Evolutionary conservation across 2,888 invertebrate species (phyloP).

Genomic region (Cheilosia impressa): DNA sequence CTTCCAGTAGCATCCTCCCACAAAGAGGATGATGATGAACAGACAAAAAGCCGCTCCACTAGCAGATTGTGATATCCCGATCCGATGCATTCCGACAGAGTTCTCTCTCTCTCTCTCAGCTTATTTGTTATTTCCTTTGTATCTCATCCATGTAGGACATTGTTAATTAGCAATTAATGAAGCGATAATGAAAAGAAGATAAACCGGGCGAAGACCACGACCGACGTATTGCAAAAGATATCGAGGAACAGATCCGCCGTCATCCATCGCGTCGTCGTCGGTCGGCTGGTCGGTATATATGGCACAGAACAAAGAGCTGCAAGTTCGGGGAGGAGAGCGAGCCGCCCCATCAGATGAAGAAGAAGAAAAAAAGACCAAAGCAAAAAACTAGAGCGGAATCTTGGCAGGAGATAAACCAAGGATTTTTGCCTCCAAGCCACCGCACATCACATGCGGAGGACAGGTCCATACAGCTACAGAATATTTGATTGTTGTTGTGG

Average conservation of each 20-base stretch:
- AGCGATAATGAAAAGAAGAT: constrained; percentile 82
- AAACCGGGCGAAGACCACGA: constrained; percentile 59
- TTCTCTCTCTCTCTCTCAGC: constrained; percentile 23
- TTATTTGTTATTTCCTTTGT: constrained; percentile 73
- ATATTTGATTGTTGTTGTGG: constrained; percentile 16
- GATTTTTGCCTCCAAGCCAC: constrained; percentile 48
- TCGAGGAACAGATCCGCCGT: not conserved
- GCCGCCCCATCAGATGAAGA: constrained; percentile 2
- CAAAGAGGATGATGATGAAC: not conserved
- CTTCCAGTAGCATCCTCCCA: constrained; percentile 44
- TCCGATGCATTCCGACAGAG: constrained; percentile 18
- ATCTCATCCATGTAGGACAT: constrained; percentile 80
- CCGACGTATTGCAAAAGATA: constrained; percentile 27
- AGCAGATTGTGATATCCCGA: constrained; percentile 60
- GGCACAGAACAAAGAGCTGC: constrained; percentile 41
- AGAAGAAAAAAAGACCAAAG: constrained; percentile 6
- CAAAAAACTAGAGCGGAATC: constrained; percentile 70
- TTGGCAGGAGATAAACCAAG: constrained; percentile 65
- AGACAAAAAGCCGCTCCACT: constrained; percentile 43
- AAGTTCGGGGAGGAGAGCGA: not conserved
- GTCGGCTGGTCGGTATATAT: not conserved
- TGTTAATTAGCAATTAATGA: constrained; percentile 83
- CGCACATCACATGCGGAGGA: constrained; percentile 21
- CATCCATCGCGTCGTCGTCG: not conserved
- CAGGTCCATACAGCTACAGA: constrained; percentile 5